A percentile compares a stretch with the other conserved stretches of the same genome.
phyloP scores from a whole-genome alignment of 2,797 vertebrate species.

The Nyctalus aviator region DNA sequence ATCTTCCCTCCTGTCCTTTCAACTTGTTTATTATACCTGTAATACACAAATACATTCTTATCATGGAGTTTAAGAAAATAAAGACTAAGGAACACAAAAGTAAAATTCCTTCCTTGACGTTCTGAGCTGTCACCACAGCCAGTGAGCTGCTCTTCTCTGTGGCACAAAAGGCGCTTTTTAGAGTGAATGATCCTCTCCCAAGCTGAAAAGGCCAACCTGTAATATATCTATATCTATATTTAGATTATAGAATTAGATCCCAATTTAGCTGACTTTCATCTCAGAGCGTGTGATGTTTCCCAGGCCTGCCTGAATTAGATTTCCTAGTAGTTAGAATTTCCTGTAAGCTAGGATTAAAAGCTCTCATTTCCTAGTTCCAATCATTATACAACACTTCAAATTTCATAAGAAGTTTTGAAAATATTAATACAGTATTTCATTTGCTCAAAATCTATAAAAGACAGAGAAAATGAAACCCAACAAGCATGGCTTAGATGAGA shows the following conservation, averaged over 20 bases:
- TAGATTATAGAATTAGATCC: conserved; percentile 81
- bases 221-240: conserved; percentile 76
- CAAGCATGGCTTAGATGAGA: background rate
- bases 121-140: background rate
- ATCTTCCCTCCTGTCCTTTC: background rate
- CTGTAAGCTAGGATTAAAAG: conserved; percentile 71
- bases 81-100: background rate
- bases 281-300: conserved; percentile 68
- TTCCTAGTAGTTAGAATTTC: conserved; percentile 72
- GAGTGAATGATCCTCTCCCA: conserved; percentile 33
- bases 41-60: background rate
- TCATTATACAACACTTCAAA: conserved; percentile 35
- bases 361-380: conserved; percentile 52
- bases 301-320: conserved; percentile 74
- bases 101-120: background rate
- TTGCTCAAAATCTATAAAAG: conserved; percentile 29
- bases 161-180: conserved; percentile 60
- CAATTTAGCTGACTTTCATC: conserved; percentile 79
- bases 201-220: conserved; percentile 71
- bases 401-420: conserved; percentile 62
- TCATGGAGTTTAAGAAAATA: background rate
- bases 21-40: background rate
- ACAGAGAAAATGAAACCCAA: background rate
- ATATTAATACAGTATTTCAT: conserved; percentile 27
- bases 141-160: background rate